These are phyloP conservation scores for Fissipunctia ypsillon DNA, from an alignment of 2,888 invertebrate genomes.

Conservation along the genomic window DNA sequence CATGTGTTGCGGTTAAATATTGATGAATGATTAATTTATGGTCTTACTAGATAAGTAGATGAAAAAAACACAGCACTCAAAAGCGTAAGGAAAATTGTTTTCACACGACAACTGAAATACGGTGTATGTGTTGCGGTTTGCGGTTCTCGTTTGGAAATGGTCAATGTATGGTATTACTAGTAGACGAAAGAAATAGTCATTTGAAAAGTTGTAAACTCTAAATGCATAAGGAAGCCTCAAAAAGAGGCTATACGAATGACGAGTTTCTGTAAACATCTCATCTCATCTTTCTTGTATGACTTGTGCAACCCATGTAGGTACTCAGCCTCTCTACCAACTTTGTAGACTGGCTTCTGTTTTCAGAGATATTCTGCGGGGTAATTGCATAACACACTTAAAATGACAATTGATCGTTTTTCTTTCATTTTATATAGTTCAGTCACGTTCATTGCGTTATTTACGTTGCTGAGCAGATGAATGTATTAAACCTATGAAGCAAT, in stretches of 20 bases:
- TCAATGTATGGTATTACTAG: too few species aligned
- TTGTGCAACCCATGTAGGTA: neutral
- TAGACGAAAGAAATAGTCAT: too few species aligned
- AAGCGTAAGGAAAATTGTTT: too few species aligned
- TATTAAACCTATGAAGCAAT: neutral
- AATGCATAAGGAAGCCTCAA: neutral
- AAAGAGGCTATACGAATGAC: neutral
- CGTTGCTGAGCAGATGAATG: neutral
- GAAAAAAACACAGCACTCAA: neutral
- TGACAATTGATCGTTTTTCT: too few species aligned
- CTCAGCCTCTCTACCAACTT: too few species aligned
- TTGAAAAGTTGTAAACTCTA: neutral
- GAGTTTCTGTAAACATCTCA: neutral
- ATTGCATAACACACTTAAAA: too few species aligned
- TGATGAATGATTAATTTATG: neutral
- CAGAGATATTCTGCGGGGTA: too few species aligned
- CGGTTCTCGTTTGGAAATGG: too few species aligned
- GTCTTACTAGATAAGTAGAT: neutral
- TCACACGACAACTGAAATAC: too few species aligned
- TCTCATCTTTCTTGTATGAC: neutral
- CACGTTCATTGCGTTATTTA: neutral
- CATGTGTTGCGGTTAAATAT: constrained; percentile 2
- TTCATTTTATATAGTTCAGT: neutral
- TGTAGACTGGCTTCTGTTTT: too few species aligned
- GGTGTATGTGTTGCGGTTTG: too few species aligned